These are phyloP conservation scores for Ceratitis capitata DNA, from an alignment of 1,140 invertebrate genomes.

Conservation along the genomic window DNA sequence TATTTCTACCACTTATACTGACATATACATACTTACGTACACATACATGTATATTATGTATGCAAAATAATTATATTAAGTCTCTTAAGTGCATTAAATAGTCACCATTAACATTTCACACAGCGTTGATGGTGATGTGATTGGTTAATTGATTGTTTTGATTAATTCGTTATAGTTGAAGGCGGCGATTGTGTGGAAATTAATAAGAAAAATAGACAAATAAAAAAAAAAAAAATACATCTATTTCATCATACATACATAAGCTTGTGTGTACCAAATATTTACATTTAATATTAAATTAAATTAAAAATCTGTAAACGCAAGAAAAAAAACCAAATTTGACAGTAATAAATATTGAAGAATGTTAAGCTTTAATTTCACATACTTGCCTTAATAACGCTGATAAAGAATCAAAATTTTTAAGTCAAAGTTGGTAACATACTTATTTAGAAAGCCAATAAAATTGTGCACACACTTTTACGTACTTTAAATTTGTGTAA, in stretches of 20 bases:
- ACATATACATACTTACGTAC: neutral
- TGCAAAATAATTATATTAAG: conserved; percentile 42
- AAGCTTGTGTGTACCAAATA: too few relatives aligned
- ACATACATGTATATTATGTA: conserved; percentile 35
- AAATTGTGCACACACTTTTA: conserved; percentile 28
- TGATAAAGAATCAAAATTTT: conserved; percentile 46
- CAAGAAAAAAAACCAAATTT: neutral
- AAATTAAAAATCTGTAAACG: conserved; percentile 3
- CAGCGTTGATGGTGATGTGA: neutral
- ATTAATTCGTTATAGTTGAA: neutral
- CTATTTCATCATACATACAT: too few relatives aligned
- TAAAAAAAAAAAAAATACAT: neutral
- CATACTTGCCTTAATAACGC: conserved; percentile 46
- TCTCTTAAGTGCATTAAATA: conserved; percentile 46
- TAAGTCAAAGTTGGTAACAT: conserved; percentile 21
- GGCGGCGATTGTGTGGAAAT: neutral
- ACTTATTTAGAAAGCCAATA: conserved; percentile 12
- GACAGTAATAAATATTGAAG: neutral
- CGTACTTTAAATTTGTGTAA: conserved; percentile 8
- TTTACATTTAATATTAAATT: neutral
- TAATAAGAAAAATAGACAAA: neutral
- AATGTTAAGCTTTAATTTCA: conserved; percentile 44
- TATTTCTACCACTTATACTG: too few relatives aligned
- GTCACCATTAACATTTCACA: conserved; percentile 44
- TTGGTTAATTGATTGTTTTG: conserved; percentile 27